These are phyloP conservation scores for Lepidocolaptes lacrymiger DNA, from an alignment of 2,797 vertebrate genomes.

Conservation along the genomic window DNA sequence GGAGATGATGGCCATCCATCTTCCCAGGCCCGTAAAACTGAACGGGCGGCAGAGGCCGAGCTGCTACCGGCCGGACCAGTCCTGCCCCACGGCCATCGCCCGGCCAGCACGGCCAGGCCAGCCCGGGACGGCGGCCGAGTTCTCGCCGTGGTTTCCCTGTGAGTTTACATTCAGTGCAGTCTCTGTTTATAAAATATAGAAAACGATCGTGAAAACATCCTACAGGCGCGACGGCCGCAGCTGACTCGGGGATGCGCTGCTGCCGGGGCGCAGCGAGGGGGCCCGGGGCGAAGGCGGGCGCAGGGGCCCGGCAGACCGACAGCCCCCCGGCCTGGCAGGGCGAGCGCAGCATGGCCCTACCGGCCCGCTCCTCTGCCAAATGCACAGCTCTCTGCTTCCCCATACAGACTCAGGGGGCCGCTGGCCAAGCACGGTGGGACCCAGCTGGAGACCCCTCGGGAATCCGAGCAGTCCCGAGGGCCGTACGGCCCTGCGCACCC, in stretches of 20 bases:
- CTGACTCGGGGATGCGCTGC: not conserved
- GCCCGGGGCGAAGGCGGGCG: too few species aligned
- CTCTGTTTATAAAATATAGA: conserved; percentile 45
- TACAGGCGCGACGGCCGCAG: not conserved
- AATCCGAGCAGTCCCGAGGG: not conserved
- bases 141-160: not conserved
- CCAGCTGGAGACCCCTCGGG: not conserved
- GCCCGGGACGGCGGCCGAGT: too few species aligned
- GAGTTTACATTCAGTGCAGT: not conserved
- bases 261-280: not conserved
- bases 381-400: not conserved
- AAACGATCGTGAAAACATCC: not conserved
- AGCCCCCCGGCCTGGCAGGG: too few species aligned
- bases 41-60: not conserved
- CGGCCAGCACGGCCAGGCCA: not conserved
- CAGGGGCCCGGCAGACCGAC: not conserved
- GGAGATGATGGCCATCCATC: not conserved
- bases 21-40: not conserved
- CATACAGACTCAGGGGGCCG: rapidly evolving
- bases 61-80: not conserved
- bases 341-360: not conserved
- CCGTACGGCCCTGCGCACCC: not conserved
- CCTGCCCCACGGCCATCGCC: not conserved
- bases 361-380: not conserved
- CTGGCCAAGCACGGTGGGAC: not conserved